Evolutionary conservation across 2,113 vertebrate genomes (phyloP).

Genomic region (Irena cyanogastra): DNA sequence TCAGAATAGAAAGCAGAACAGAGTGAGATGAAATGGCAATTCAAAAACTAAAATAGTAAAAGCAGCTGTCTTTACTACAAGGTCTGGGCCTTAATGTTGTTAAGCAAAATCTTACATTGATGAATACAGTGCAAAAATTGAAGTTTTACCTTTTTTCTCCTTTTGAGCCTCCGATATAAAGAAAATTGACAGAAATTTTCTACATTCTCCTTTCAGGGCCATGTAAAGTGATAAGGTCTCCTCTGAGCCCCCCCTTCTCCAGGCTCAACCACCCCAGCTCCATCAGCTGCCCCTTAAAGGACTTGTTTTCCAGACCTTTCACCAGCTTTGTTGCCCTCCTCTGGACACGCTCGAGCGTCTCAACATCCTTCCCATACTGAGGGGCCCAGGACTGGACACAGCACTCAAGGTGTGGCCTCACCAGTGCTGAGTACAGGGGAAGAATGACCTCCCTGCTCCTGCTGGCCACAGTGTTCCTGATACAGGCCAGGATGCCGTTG

Average conservation of each 20-base stretch:
- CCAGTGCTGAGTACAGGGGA: rapidly evolving
- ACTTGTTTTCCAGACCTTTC: not conserved
- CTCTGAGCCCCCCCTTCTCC: not conserved
- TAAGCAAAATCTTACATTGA: not conserved
- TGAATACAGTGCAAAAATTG: not conserved
- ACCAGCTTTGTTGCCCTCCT: not conserved
- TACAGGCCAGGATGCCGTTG: rapidly evolving
- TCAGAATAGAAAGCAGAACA: not conserved
- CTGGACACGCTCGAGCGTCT: rapidly evolving
- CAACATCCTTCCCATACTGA: rapidly evolving
- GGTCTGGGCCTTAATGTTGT: not conserved
- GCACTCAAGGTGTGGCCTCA: rapidly evolving
- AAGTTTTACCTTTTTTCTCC: not conserved
- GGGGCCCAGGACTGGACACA: not conserved
- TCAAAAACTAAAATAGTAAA: not conserved
- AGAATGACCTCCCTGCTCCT: not conserved
- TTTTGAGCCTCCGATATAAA: not conserved
- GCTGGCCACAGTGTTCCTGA: not conserved
- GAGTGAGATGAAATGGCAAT: not conserved
- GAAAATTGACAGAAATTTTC: not conserved
- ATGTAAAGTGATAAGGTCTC: not conserved
- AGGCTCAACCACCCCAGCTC: not conserved
- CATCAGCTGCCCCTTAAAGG: rapidly evolving
- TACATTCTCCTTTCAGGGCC: too few relatives aligned
- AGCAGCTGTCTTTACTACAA: not conserved